Base-by-base conservation (phyloP, 2,113 vertebrate species). In the Sander lucioperca region DNA sequence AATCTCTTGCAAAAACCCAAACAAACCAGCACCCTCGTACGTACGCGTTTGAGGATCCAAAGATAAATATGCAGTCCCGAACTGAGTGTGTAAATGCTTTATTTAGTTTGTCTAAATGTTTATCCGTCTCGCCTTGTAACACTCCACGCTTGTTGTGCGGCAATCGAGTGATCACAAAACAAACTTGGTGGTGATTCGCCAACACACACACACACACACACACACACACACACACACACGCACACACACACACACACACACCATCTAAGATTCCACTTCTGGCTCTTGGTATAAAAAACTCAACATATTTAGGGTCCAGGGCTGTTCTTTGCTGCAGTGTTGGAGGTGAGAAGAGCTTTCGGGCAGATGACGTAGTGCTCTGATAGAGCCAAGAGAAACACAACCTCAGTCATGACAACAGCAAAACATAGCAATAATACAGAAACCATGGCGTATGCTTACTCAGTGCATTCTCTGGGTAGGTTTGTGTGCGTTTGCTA, bases 91-190 rank as follows among this genome's bases (percentile, higher is more conserved):
- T 73, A 80, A 90, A 86, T 27, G 82, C 88, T 94, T 92, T 92
- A 94, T 94, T 94, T 93, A 91, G 93, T 90, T 91, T 94, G 92
- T 93, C 89, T 89, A 94, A 96, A 96, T 96, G 94, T 94, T 96
- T 95, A 94, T 91, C 87, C 80, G 53, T 85, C 89, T 90, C 77
- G 83, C 88, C 89, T 87, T 84, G 78, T 84, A 91, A 91, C 86
- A 87, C 88, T 87, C 83, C 65, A 69, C 68, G 70, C 88, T 92
- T 92, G 94, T 93, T 92, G 88, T 83, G 80, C 70, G 66, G 84
- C 82, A 82, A 80, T 84, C 88, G 18, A 82, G 75, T 67, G 82
- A 92, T 90, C 84, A 57, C 90, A 88, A 93, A 92, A 90, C 89
- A 93, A 93, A 92, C 86, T 84, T 33, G 48, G 74, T 13, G 85